Evolutionary conservation across 2,797 vertebrate species (phyloP).

Genomic region (Scolopax rusticola): DNA sequence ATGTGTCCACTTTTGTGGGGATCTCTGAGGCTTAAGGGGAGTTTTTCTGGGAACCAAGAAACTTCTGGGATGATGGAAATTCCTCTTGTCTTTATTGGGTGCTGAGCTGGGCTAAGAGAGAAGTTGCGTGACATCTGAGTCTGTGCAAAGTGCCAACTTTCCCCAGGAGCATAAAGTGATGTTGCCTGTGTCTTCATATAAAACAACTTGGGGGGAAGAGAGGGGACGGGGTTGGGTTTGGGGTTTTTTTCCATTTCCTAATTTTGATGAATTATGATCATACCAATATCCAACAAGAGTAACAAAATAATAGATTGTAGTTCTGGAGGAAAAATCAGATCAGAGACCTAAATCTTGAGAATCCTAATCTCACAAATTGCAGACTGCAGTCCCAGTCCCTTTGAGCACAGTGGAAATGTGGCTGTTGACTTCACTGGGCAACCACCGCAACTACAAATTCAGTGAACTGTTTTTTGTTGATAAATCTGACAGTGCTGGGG

Average conservation of each 20-base stretch:
- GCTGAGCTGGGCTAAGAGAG: neutral
- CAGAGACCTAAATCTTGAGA: neutral
- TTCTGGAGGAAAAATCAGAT: neutral
- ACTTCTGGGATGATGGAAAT: neutral
- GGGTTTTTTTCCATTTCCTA: neutral
- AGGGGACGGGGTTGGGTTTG: too few species aligned
- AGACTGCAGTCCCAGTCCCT: neutral
- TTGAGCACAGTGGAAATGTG: neutral
- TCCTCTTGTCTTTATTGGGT: neutral
- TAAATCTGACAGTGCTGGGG: neutral
- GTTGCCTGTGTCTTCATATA: neutral
- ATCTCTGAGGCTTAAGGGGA: neutral
- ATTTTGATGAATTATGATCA: neutral
- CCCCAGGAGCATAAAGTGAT: neutral
- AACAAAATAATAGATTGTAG: neutral
- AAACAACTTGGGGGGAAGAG: neutral
- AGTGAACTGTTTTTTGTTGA: neutral
- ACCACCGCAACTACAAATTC: neutral
- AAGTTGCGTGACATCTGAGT: neutral
- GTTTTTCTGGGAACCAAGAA: neutral
- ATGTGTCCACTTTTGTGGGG: neutral
- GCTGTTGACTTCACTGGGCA: neutral
- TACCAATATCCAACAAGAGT: neutral
- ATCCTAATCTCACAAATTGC: neutral
- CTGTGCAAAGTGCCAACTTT: neutral